Evolutionary conservation across 2,888 invertebrate species (phyloP).

Genomic region (Apotomis capreana): DNA sequence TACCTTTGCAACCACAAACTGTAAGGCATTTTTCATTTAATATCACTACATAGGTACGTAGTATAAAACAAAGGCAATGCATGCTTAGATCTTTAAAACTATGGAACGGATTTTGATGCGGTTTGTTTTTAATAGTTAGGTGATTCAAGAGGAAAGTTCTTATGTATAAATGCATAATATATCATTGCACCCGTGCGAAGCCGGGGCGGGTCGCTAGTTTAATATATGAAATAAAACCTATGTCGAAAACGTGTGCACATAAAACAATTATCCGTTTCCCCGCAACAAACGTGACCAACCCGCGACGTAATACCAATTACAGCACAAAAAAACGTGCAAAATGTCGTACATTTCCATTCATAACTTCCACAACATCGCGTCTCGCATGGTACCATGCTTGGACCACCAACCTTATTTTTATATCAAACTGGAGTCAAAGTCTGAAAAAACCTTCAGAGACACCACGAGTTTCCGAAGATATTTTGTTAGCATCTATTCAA

Average conservation of each 20-base stretch:
- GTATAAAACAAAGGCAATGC: no score
- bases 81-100: no score
- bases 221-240: not conserved
- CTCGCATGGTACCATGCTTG: no score
- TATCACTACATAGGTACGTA: no score
- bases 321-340: slow-evolving; percentile 25
- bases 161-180: no score
- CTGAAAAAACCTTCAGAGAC: not conserved
- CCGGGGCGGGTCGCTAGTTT: no score
- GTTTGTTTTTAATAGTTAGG: no score
- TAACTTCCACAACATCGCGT: not conserved
- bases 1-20: no score
- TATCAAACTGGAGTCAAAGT: not conserved
- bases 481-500: slow-evolving; percentile 9
- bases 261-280: slow-evolving; percentile 12
- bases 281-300: slow-evolving; percentile 19
- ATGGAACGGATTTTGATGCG: no score
- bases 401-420: not conserved
- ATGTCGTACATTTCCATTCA: slow-evolving; percentile 18
- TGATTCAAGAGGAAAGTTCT: no score
- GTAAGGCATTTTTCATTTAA: no score
- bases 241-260: not conserved
- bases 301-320: slow-evolving; percentile 23
- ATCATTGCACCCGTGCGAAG: no score
- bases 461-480: not conserved